A percentile compares a stretch with the other conserved stretches of the same genome.
Evolutionary conservation across 2,797 vertebrate species (phyloP).

Genomic region (Lutra lutra): DNA sequence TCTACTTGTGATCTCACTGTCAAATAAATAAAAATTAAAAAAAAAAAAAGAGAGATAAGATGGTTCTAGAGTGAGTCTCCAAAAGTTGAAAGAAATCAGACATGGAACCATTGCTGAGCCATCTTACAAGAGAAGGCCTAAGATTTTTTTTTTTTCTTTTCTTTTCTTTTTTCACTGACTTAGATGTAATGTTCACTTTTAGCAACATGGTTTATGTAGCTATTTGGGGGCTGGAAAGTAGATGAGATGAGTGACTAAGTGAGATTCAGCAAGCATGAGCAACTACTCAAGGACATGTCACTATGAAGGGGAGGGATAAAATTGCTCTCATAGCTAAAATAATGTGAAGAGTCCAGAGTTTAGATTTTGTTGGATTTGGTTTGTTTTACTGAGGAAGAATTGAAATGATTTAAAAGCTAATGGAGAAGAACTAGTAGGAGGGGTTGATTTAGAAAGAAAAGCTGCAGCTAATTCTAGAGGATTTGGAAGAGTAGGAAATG

Average conservation of each 20-base stretch:
- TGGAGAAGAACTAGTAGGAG: background rate
- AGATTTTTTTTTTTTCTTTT: background rate
- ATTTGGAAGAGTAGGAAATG: background rate
- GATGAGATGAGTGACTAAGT: background rate
- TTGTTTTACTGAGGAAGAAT: background rate
- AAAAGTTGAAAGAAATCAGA: background rate
- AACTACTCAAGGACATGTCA: background rate
- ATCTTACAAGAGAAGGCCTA: background rate
- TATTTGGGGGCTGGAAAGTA: background rate
- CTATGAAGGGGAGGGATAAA: background rate
- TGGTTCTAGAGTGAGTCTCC: background rate
- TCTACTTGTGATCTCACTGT: too few relatives aligned
- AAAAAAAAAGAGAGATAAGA: background rate
- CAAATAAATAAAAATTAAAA: too few relatives aligned
- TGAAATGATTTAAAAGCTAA: background rate
- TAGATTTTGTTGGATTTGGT: background rate
- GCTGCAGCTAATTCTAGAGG: background rate
- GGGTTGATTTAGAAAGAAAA: background rate
- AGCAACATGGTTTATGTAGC: background rate
- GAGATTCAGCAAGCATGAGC: background rate
- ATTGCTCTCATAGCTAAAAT: background rate
- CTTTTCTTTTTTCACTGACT: background rate
- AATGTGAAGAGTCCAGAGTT: background rate
- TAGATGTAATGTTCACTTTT: background rate
- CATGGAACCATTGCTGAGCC: background rate